Percentiles rank a stretch among this genome's conserved stretches.
phyloP scores from a whole-genome alignment of 2,113 vertebrate species.

The Rhinoderma darwinii region DNA sequence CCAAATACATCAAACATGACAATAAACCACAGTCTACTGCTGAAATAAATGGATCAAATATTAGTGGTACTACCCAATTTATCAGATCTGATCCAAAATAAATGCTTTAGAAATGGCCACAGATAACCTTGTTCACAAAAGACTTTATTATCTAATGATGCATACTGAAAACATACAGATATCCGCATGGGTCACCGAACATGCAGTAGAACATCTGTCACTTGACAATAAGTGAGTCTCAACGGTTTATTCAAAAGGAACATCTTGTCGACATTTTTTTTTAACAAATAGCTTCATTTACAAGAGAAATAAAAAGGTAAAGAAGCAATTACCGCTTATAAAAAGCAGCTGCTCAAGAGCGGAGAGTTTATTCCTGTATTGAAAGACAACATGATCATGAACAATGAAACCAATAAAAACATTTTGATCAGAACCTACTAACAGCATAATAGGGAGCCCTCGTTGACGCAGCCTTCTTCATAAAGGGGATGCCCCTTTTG shows the following conservation, averaged over 20 bases:
- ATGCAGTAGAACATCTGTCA: constrained; percentile 85
- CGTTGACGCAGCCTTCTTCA: not conserved
- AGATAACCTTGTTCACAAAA: constrained; percentile 86
- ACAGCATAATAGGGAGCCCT: constrained; percentile 14
- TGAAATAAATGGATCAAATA: constrained; percentile 61
- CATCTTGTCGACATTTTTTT: constrained; percentile 80
- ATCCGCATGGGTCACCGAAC: constrained; percentile 83
- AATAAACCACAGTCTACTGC: constrained; percentile 23
- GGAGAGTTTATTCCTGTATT: constrained; percentile 92
- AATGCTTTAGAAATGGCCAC: constrained; percentile 83
- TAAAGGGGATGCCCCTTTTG: not conserved
- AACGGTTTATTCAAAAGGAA: constrained; percentile 84
- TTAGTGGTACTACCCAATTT: constrained; percentile 77
- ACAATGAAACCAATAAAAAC: constrained; percentile 84
- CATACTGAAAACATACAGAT: constrained; percentile 88
- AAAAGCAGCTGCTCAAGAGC: constrained; percentile 94
- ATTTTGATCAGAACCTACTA: constrained; percentile 74
- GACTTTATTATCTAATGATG: constrained; percentile 89
- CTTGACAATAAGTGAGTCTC: constrained; percentile 85
- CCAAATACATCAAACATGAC: constrained; percentile 32
- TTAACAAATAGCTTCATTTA: constrained; percentile 85
- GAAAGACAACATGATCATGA: constrained; percentile 95
- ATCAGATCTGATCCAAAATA: constrained; percentile 81
- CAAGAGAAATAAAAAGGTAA: constrained; percentile 90
- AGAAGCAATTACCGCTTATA: constrained; percentile 96